These are phyloP conservation scores for Mylabris sibirica DNA, from an alignment of 2,888 invertebrate genomes.

Conservation along the genomic window DNA sequence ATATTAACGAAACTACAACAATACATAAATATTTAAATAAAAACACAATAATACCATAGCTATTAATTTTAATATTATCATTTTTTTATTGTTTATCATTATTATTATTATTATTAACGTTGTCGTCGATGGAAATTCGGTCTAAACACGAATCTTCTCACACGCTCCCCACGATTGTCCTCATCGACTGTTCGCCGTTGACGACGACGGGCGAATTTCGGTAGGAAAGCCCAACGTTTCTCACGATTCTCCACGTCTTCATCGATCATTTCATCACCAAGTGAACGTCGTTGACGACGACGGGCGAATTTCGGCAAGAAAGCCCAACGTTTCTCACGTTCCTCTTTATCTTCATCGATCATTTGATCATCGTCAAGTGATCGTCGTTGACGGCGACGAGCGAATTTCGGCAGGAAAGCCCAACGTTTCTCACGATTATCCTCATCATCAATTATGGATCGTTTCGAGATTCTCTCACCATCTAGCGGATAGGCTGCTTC, in stretches of 20 bases:
- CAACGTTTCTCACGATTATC: slow-evolving; percentile 17
- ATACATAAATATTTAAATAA: slow-evolving; percentile 1
- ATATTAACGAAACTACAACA: neutral
- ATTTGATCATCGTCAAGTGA: slow-evolving; percentile 1
- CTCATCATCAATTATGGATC: slow-evolving; percentile 12
- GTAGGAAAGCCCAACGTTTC: neutral
- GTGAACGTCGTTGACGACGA: slow-evolving; percentile 10
- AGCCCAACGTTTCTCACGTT: slow-evolving; percentile 7
- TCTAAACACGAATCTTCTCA: neutral
- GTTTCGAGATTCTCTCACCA: slow-evolving; percentile 4
- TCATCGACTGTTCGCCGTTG: neutral
- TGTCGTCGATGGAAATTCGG: neutral
- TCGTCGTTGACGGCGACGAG: neutral
- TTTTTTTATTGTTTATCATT: neutral
- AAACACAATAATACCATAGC: neutral
- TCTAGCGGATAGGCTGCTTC: slow-evolving; percentile 19
- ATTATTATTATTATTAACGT: too few species aligned
- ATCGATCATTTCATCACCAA: slow-evolving; percentile 1
- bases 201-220: neutral
- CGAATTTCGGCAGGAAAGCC: slow-evolving; percentile 22
- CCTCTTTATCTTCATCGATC: neutral
- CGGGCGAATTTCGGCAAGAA: slow-evolving; percentile 12
- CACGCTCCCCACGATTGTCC: neutral
- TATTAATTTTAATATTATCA: neutral
- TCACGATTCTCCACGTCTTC: neutral